Evolutionary conservation across 2,888 invertebrate species (phyloP), one percentile per base, ranked within the genome.

Genomic region (Drosophila infuscata): DNA sequence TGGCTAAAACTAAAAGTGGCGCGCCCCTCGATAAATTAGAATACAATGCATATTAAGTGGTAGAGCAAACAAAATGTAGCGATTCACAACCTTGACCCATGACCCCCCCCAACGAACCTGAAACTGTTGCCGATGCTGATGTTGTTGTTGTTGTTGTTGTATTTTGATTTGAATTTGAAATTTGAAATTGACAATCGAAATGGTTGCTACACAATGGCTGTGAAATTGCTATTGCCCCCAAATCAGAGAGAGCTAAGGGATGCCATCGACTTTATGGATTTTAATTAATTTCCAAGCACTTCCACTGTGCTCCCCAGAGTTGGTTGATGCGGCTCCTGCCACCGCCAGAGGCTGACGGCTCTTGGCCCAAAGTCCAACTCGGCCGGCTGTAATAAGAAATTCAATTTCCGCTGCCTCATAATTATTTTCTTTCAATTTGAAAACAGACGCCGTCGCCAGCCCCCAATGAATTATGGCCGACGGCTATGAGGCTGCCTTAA

Each of bases 401-500:
- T 88, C 87, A 88, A 88, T 88, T 88, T 88, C 87, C 87, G 87
- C 82, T 77, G 86, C 82, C 85, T 82, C 84, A 82, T 86, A 87
- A 89, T 88, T 89, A 89, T 88, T 89, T 88, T 88, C 89, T 88
- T 88, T 88, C 89, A 88, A 88, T 88, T 88, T 89, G 63, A 79
- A 87, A 87, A 82, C 88, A 89, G 85, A 82, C 82, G 78, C 77
- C 64, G 81, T 61, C 53, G 75, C 25, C 56, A 66, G 70, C 65
- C 51, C 51, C 61, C 80, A 83, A 87, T 87, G 85, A 85, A 85
- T 88, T 85, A 85, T 83, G 71, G 80, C 88, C 76, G 57, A 54
- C 75, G 70, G 83, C 73, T 69, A 74, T 74, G 72, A 74, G 83
- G 49, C 56, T 46, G 69, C 48, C 76, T 60, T 51, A 57, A 75